phyloP scores from a whole-genome alignment of 2,797 vertebrate species.

The Acomys russatus region DNA sequence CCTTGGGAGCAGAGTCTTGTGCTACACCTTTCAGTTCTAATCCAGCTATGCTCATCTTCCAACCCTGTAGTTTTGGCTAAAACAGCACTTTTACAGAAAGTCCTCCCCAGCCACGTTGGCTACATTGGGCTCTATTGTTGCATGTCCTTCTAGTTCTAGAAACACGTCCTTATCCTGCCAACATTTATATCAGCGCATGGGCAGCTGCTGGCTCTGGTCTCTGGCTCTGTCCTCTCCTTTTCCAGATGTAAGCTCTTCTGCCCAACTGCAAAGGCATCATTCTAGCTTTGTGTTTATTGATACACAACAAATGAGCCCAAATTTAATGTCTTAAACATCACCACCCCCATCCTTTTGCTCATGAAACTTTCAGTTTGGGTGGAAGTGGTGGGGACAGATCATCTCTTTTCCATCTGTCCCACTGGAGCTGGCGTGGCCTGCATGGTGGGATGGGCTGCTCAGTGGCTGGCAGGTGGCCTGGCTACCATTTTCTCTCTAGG shows the following conservation, averaged over 20 bases:
- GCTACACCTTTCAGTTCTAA: not conserved
- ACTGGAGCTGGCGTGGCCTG: not conserved
- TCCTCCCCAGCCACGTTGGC: not conserved
- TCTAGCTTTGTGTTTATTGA: not conserved
- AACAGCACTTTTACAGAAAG: not conserved
- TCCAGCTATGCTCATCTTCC: not conserved
- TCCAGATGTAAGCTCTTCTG: not conserved
- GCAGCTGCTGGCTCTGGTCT: not conserved
- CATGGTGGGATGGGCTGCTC: not conserved
- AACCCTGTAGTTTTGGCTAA: not conserved
- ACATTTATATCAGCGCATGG: not conserved
- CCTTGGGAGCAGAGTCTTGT: not conserved
- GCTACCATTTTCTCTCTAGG: not conserved
- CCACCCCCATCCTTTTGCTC: not conserved
- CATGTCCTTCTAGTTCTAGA: not conserved
- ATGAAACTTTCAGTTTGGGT: not conserved
- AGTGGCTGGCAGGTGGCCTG: not conserved
- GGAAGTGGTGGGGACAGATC: not conserved
- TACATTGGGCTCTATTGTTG: not conserved
- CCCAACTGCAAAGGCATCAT: not conserved
- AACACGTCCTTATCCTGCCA: not conserved
- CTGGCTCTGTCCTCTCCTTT: not conserved
- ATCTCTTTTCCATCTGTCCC: not conserved
- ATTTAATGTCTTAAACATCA: not conserved
- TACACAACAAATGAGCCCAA: not conserved